Evolutionary conservation across 2,888 invertebrate genomes (phyloP).

Genomic region (Drosophila limbata): DNA sequence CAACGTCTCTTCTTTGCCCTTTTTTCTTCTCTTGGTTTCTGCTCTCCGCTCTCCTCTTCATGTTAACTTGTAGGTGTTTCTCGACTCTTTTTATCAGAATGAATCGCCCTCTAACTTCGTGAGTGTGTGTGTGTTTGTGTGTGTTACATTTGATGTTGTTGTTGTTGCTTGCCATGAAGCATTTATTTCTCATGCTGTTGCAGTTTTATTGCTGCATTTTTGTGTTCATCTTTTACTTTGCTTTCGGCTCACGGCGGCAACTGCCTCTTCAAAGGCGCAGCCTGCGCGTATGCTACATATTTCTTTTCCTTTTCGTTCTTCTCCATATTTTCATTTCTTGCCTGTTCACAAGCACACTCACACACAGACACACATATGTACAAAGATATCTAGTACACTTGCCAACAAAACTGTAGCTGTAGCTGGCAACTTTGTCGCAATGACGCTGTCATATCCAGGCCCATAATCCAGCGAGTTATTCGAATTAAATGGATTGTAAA

Average conservation of each 20-base stretch:
- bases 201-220: conserved; percentile 53
- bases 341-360: not conserved
- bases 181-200: conserved; percentile 54
- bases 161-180: conserved; percentile 12
- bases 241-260: conserved; percentile 23
- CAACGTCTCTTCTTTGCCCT: not conserved
- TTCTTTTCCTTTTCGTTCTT: conserved; percentile 27
- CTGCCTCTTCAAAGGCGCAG: conserved; percentile 34
- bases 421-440: conserved; percentile 44
- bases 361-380: not conserved
- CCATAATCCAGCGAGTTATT: conserved; percentile 51
- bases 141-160: conserved; percentile 16
- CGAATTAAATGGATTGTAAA: conserved; percentile 71
- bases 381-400: conserved; percentile 31
- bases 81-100: conserved; percentile 70
- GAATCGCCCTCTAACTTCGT: conserved; percentile 49
- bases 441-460: conserved; percentile 21
- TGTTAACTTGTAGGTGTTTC: conserved; percentile 53
- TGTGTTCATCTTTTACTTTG: conserved; percentile 38
- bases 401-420: conserved; percentile 50
- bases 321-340: conserved; percentile 12
- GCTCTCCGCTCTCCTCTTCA: not conserved
- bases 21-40: conserved; percentile 5
- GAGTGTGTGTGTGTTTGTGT: conserved; percentile 1
- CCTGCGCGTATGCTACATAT: conserved; percentile 70